Evolutionary conservation across 2,888 invertebrate genomes (phyloP).

Genomic region (Stenchaetothrips biformis): DNA sequence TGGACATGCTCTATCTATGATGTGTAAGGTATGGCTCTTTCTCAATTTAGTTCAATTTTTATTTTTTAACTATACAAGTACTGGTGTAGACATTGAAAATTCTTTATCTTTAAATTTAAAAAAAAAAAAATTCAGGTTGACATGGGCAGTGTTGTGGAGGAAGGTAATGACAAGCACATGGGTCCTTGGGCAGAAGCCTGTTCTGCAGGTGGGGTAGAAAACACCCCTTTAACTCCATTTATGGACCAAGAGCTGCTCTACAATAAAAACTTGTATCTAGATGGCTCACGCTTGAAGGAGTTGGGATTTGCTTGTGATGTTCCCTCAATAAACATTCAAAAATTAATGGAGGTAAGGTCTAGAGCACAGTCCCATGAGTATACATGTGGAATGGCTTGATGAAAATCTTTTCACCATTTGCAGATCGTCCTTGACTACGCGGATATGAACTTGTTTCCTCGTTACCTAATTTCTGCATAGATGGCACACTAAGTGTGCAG

Average conservation of each 20-base stretch:
- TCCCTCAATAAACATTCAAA: conserved; percentile 58
- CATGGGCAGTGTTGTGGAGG: conserved; percentile 74
- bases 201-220: conserved; percentile 63
- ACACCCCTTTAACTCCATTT: conserved; percentile 84
- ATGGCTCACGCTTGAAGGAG: conserved; percentile 60
- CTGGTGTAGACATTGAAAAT: neutral
- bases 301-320: conserved; percentile 57
- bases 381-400: neutral
- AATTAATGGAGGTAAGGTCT: conserved; percentile 55
- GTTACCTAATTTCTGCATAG: neutral
- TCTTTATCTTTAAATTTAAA: neutral
- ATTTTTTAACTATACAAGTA: neutral
- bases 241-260: conserved; percentile 77
- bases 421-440: conserved; percentile 77
- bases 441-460: conserved; percentile 75
- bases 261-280: conserved; percentile 72
- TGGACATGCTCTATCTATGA: conserved; percentile 72
- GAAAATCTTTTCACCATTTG: conserved; percentile 37
- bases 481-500: neutral
- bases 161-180: conserved; percentile 91
- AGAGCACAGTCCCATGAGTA: conserved; percentile 31
- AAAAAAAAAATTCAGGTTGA: conserved; percentile 56
- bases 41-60: conserved; percentile 3
- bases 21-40: conserved; percentile 62
- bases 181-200: conserved; percentile 88